Evolutionary conservation across 2,888 invertebrate species (phyloP), one percentile per base, ranked within the genome.

Genomic region (Ichneumon xanthorius): DNA sequence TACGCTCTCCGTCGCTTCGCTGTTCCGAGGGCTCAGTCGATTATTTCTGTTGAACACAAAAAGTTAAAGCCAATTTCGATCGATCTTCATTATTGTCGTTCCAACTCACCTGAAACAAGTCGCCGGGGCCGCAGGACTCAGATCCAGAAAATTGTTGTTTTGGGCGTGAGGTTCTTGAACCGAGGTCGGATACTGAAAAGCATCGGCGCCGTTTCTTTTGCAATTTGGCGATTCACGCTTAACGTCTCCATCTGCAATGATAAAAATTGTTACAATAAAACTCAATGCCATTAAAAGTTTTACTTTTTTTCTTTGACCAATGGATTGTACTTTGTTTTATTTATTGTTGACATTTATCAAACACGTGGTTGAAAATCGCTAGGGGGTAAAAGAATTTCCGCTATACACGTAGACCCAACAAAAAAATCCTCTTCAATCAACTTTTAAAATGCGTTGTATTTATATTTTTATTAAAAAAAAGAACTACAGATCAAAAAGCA

Each of bases 221-320:
- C 91, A 90, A 68, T 89, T 90, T 4, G 87, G 82, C 0, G 89
- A 84, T 72, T 92, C 92, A 65, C 91, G 90, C n/a, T 92, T 92
- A 0, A 92, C 90, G 22, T 82, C 88, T 11, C 67, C 75, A 68
- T 72, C 85, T 85, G 80, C 3, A 67, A 82, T 37, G 1, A 19
- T 7, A n/a, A 14, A 73, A 37, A 30, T 19, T 1, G 4, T 45
- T 26, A 14, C 14, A 37, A 37, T 65, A 16, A 40, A 40, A 40
- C 33, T 7, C 1, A 55, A 5, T 16, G 48, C 6, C 3, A 19
- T 40, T 22, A 16, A 22, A 68, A 58, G n/a, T 40, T 67, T 16
- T 19, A 40, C 5, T 50, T 50, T 50, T 50, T 50, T 50, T 50
- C 16, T n/a, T 19, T 53, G 53, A n/a, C 7, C 26, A 5, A 61